phyloP scores from a whole-genome alignment of 2,888 invertebrate species.

The Xanthia icteritia region DNA sequence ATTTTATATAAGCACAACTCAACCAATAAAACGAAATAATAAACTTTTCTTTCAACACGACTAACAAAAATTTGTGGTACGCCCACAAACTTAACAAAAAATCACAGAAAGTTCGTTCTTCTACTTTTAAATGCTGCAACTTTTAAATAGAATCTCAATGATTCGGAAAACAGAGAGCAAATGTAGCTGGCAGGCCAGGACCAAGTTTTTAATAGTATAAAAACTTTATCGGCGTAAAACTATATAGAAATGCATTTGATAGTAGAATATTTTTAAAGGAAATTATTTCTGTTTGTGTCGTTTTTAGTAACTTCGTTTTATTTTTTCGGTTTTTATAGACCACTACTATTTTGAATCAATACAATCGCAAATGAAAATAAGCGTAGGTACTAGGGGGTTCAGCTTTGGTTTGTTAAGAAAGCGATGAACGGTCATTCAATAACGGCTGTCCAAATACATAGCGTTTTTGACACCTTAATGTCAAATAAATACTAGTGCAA shows the following conservation, averaged over 20 bases:
- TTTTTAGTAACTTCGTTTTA: not conserved
- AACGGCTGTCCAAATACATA: no score
- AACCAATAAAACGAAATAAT: not conserved
- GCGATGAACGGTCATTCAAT: no score
- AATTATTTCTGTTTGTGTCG: not conserved
- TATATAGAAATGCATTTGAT: constrained; percentile 3
- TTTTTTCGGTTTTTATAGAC: not conserved
- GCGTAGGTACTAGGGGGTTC: no score
- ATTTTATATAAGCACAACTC: not conserved
- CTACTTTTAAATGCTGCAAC: constrained; percentile 32
- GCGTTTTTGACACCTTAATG: no score
- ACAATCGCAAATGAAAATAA: no score
- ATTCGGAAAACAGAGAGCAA: constrained; percentile 40
- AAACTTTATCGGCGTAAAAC: constrained; percentile 32
- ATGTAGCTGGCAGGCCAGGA: constrained; percentile 23
- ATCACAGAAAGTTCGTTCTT: not conserved
- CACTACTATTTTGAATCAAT: no score
- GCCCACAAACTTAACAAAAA: not conserved
- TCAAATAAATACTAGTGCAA: no score
- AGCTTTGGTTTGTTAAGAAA: no score
- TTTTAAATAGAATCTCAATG: constrained; percentile 50
- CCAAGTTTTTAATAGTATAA: constrained; percentile 32
- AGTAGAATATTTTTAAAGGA: not conserved
- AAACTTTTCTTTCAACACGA: not conserved
- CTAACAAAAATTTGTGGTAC: not conserved